Evolutionary conservation across 2,113 vertebrate genomes (phyloP).

Genomic region (Silurus glanis): DNA sequence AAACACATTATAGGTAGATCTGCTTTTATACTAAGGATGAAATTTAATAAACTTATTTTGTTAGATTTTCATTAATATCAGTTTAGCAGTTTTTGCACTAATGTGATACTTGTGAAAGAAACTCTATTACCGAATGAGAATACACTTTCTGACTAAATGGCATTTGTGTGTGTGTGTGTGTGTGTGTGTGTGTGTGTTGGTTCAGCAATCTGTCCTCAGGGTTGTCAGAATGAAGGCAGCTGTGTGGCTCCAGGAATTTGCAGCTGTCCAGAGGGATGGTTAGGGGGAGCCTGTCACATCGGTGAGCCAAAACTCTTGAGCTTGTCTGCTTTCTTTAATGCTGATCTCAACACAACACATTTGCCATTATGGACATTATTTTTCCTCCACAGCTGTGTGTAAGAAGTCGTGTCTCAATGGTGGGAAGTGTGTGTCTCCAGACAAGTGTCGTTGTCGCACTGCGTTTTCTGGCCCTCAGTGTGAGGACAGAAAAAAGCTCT

Average conservation of each 20-base stretch:
- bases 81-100: neutral
- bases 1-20: neutral
- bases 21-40: neutral
- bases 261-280: constrained; percentile 83
- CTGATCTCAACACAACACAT: neutral
- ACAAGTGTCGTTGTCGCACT: constrained; percentile 77
- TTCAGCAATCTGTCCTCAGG: constrained; percentile 82
- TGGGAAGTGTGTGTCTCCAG: constrained; percentile 82
- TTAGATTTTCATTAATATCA: neutral
- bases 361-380: neutral
- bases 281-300: constrained; percentile 82
- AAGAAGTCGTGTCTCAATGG: constrained; percentile 76
- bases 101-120: neutral
- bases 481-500: constrained; percentile 74
- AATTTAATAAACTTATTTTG: neutral
- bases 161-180: neutral
- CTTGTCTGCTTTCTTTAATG: neutral
- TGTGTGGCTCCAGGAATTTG: constrained; percentile 86
- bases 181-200: constrained; percentile 17
- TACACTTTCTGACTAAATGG: no score
- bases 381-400: constrained; percentile 74
- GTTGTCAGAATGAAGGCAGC: constrained; percentile 78
- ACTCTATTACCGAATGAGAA: no score
- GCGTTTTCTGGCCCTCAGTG: constrained; percentile 74
- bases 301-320: constrained; percentile 64